Base-by-base conservation (phyloP, 1,140 invertebrate species). In the Scaptodrosophila lebanonensis region DNA sequence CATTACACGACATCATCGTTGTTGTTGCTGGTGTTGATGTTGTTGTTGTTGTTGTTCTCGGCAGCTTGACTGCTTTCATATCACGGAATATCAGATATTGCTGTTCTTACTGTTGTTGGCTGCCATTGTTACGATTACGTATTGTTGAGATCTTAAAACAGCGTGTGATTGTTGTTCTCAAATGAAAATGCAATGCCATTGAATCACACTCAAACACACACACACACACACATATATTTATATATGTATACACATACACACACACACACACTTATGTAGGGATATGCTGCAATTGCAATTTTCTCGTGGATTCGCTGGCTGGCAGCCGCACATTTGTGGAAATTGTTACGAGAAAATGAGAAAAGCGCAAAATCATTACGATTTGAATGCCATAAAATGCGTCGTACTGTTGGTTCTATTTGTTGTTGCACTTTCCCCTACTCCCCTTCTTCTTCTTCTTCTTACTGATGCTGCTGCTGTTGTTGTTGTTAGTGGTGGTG, bases 321-420 rank as follows among this genome's bases (percentile, higher is more conserved):
- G 22, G 22, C 22, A 25, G 22, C 48, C 58, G 59, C 66, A 65
- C 67, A 70, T 71, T 65, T 70, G 67, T 40, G 61, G 42, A 65
- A 65, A 48, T 66, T 49, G 64, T 67, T 45, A 32, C 45, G 42
- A 52, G 53, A 64, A 64, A 70, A 70, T 68, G 49, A 44, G 66
- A 53, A 64, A 69, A 65, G 54, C 49, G 53, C 49, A 65, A 70
- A 70, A 66, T 71, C 56, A 71, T 71, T 71, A 66, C 62, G 50
- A 71, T 71, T 72, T 71, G 67, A 71, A 72, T 71, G 61, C 50
- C 68, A 66, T 71, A 61, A 70, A 65, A 62, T 70, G 60, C 59
- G 53, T 59, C 44, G n/a, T n/a, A n/a, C n/a, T n/a, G n/a, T n/a
- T 29, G 5, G 27, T 48, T 70, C 53, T 7, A 40, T 25, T 32